These are phyloP conservation scores for Chiloscyllium punctatum DNA, from an alignment of 2,797 vertebrate species.

Conservation along the genomic window DNA sequence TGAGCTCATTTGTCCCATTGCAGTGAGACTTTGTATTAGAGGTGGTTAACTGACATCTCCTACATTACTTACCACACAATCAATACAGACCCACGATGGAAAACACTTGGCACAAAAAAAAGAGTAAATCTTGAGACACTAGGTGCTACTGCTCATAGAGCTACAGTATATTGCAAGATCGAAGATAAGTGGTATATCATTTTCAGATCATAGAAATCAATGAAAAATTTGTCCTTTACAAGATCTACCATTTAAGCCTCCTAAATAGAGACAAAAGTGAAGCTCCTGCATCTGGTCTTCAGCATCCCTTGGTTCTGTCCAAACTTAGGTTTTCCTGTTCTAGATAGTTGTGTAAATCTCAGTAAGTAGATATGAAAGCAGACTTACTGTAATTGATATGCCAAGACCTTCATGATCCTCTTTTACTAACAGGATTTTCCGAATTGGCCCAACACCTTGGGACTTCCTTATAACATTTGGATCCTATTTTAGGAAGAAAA, in stretches of 20 bases:
- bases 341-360: neutral
- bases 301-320: neutral
- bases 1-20: neutral
- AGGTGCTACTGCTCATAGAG: neutral
- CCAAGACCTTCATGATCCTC: constrained; percentile 96
- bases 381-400: constrained; percentile 92
- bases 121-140: neutral
- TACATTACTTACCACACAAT: neutral
- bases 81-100: neutral
- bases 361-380: neutral
- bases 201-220: neutral
- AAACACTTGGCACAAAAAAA: neutral
- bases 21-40: neutral
- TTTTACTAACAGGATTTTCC: constrained; percentile 88
- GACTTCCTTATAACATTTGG: constrained; percentile 90
- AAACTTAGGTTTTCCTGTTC: neutral
- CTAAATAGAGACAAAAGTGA: neutral
- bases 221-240: neutral
- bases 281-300: neutral
- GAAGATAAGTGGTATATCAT: neutral
- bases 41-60: neutral
- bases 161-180: neutral
- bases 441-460: constrained; percentile 93
- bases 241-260: neutral
- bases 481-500: constrained; percentile 61